These are phyloP conservation scores for Phyllotreta striolata DNA, from an alignment of 2,888 invertebrate genomes.

Conservation along the genomic window DNA sequence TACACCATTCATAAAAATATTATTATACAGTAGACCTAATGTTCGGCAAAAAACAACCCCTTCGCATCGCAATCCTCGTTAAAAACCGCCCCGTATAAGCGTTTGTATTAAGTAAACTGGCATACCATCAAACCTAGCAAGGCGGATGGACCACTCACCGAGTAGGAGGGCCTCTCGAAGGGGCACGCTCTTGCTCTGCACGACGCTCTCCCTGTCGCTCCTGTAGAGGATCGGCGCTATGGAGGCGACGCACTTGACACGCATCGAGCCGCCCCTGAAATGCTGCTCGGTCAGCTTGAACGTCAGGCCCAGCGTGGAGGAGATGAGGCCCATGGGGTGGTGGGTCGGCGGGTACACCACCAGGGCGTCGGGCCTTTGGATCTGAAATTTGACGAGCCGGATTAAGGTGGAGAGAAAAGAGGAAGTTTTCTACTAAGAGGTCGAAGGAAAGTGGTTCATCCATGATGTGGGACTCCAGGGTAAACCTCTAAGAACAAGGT, in stretches of 20 bases:
- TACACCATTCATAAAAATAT: no score
- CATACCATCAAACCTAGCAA: constrained; percentile 38
- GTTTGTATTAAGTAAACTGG: constrained; percentile 4
- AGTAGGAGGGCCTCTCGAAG: constrained; percentile 69
- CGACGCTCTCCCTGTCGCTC: constrained; percentile 67
- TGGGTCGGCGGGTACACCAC: constrained; percentile 65
- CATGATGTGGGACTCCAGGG: no score
- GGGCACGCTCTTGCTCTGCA: constrained; percentile 64
- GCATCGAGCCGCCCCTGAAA: constrained; percentile 69
- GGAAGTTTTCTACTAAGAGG: no score
- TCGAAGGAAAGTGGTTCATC: no score
- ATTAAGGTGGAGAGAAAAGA: no score
- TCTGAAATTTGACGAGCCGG: constrained; percentile 55
- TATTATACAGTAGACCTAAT: no score
- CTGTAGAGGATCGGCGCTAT: constrained; percentile 69
- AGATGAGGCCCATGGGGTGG: constrained; percentile 67
- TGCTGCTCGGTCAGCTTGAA: constrained; percentile 66
- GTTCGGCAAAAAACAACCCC: no score
- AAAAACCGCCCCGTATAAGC: neutral
- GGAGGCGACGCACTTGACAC: constrained; percentile 69
- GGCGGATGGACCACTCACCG: constrained; percentile 62
- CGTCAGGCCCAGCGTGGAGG: constrained; percentile 66
- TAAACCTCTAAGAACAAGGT: no score
- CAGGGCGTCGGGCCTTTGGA: constrained; percentile 63
- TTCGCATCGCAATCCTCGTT: no score